These are phyloP conservation scores for Phytoseiulus persimilis DNA, from an alignment of 2,888 invertebrate genomes.

Conservation along the genomic window DNA sequence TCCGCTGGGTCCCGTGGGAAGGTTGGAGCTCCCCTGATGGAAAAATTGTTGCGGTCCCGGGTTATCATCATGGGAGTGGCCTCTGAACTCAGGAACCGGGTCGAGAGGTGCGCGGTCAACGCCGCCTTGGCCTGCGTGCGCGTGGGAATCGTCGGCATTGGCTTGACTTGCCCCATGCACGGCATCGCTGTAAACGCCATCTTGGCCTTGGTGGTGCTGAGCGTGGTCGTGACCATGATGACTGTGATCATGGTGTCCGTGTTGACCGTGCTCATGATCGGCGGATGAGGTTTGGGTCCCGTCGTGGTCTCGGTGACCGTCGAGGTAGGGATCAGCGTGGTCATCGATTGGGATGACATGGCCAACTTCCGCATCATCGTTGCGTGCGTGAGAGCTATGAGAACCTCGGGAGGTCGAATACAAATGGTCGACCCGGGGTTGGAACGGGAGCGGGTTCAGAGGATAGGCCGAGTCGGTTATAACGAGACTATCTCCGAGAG, in stretches of 20 bases:
- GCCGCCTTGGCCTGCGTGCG: too few species aligned
- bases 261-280: neutral
- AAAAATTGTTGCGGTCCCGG: constrained; percentile 29
- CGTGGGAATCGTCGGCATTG: too few species aligned
- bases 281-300: neutral
- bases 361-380: neutral
- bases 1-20: neutral
- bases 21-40: constrained; percentile 14
- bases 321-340: neutral
- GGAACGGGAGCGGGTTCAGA: neutral
- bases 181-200: neutral
- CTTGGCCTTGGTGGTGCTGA: neutral
- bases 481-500: constrained; percentile 23
- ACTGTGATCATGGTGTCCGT: neutral
- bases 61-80: constrained; percentile 13
- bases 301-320: neutral
- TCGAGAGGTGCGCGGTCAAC: neutral
- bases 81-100: neutral
- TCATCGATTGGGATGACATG: neutral
- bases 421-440: neutral
- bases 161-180: too few species aligned
- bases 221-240: neutral
- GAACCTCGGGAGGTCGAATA: neutral
- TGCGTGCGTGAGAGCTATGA: neutral
- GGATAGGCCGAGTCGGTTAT: constrained; percentile 29